Base-by-base conservation (phyloP, 2,797 vertebrate genomes). In the Sciurus carolinensis region DNA sequence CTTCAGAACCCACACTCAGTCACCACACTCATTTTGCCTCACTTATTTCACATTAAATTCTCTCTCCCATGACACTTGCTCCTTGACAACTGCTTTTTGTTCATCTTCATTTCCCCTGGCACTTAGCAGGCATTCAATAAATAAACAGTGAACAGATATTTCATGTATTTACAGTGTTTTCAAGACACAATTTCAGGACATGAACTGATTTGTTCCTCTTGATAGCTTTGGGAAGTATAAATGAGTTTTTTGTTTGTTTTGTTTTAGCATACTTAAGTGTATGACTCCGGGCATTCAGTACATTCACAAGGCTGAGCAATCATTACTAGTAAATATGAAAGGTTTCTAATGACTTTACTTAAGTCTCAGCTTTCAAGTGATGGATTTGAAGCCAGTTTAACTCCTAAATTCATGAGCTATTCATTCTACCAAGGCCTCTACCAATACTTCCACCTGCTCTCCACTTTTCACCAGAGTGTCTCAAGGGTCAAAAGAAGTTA, bases 91-190 rank as follows among this genome's bases (percentile, higher is more conserved):
- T 85, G 50, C 44, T 94, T 94, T 94, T 91, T 59, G 72, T 76
- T 94, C 82, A 88, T 90, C 89, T 90, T 95, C 44, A 95, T 95
- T 93, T 93, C 69, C 79, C 57, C n/a, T 72, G 89, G 64, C 64
- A 95, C 66, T 62, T 39, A 92, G 57, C 73, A 92, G 30, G 52
- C 77, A 96, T 62, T 83, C 87, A 92, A 66, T 91, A 87, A 96
- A 94, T 47, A 87, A 82, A 87, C 15, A 91, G 7, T 88, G 33
- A 91, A 71, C 13, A 96, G 79, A 83, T 64, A 94, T 79, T 88
- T 94, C 79, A 82, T 44, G 76, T 79, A 90, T 15, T 4, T 33
- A 59, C n/a, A 66, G 15, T 66, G 72, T 90, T 95, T 95, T 96
- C 36, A 87, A 64, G 44, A 82, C 87, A 91, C 62, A 72, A 90